These are phyloP conservation scores for Trichacis sp. DNA, from an alignment of 2,888 invertebrate species.

Conservation along the genomic window DNA sequence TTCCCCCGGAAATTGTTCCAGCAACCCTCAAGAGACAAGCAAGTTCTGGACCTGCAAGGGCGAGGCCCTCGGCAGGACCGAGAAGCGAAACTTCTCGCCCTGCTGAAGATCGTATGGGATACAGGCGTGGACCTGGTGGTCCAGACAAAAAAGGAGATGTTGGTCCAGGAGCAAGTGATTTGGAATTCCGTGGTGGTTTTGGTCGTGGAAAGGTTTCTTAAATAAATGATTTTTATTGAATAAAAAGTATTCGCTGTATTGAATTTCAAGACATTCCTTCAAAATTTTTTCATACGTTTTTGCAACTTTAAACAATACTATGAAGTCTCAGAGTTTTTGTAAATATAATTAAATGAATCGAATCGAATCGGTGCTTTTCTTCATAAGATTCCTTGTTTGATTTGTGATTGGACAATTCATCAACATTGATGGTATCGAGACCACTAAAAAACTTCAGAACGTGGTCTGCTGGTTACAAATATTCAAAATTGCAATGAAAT, in stretches of 20 bases:
- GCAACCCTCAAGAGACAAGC: slow-evolving; percentile 94
- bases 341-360: too few species aligned
- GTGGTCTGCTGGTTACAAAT: too few species aligned
- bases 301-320: too few species aligned
- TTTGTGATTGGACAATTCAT: too few species aligned
- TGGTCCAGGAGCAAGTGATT: slow-evolving; percentile 91
- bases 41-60: slow-evolving; percentile 86
- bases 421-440: too few species aligned
- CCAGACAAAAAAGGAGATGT: slow-evolving; percentile 96
- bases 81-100: slow-evolving; percentile 78
- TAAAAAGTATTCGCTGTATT: not conserved
- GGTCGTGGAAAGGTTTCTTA: slow-evolving; percentile 65
- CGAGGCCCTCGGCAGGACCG: slow-evolving; percentile 79
- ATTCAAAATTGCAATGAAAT: too few species aligned
- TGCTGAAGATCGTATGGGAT: slow-evolving; percentile 85
- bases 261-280: too few species aligned
- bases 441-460: too few species aligned
- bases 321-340: too few species aligned
- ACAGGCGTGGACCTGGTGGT: slow-evolving; percentile 81
- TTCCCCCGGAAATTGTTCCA: slow-evolving; percentile 99
- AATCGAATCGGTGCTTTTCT: too few species aligned
- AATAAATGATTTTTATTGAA: slow-evolving; percentile 36
- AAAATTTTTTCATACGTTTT: too few species aligned
- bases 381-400: too few species aligned
- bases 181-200: slow-evolving; percentile 83